Conservation (phyloP, 37 sponge, comb jelly and placozoan genomes). For the Dysidea cf. avara region DNA sequence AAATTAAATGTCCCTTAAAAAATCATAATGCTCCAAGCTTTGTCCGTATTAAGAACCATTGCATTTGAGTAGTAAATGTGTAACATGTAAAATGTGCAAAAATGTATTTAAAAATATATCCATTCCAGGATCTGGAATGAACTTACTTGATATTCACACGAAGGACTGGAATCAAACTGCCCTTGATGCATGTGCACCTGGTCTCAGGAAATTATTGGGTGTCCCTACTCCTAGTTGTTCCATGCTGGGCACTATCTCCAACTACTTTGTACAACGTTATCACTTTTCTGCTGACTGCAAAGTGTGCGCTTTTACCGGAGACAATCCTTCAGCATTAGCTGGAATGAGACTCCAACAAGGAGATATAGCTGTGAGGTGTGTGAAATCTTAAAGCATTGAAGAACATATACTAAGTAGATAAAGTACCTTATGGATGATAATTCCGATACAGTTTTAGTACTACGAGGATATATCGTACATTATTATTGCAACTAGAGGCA, state of each 20-base stretch:
- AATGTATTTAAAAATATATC: too few species aligned
- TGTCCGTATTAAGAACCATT: background rate
- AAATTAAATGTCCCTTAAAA: too few species aligned
- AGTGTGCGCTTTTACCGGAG: conserved; percentile 88
- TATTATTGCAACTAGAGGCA: too few species aligned
- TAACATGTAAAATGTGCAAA: too few species aligned
- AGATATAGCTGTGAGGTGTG: conserved; percentile 74
- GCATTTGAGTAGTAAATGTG: background rate
- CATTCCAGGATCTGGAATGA: conserved; percentile 96
- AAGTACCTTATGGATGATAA: too few species aligned
- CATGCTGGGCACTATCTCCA: conserved; percentile 62
- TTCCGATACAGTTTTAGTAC: too few species aligned
- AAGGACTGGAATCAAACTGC: conserved; percentile 72
- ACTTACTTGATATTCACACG: conserved; percentile 81
- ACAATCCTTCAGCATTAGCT: conserved; percentile 90
- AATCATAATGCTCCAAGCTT: too few species aligned
- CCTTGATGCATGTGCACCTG: conserved; percentile 66
- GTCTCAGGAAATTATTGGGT: conserved; percentile 61
- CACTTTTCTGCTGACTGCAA: conserved; percentile 73
- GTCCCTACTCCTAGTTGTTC: conserved; percentile 47
- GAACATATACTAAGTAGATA: background rate
- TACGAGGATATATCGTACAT: too few species aligned
- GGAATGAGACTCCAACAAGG: conserved; percentile 79
- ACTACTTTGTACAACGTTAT: conserved; percentile 69
- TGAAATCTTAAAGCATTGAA: too few species aligned